Conservation (phyloP, 1,140 invertebrate species). For the Berghia stephanieae region DNA sequence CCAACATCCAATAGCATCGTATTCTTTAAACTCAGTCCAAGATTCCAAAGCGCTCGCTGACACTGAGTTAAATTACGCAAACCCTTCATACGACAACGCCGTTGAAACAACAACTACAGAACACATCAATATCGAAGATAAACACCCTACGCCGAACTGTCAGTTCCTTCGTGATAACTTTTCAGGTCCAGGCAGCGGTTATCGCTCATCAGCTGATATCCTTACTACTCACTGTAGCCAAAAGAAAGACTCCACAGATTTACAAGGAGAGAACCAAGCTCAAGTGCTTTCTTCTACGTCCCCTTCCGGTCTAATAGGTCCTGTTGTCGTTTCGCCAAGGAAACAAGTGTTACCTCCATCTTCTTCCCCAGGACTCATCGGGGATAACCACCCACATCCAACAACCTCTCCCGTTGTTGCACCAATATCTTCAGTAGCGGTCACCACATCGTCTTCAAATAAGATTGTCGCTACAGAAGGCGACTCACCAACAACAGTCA, state of each 20-base stretch:
- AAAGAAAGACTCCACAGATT: not conserved
- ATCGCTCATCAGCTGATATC: not conserved
- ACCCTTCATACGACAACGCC: not conserved
- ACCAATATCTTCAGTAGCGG: not conserved
- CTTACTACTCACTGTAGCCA: not conserved
- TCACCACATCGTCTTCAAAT: not conserved
- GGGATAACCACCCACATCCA: not conserved
- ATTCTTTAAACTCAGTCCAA: not conserved
- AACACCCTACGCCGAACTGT: not conserved
- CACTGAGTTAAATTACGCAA: not conserved
- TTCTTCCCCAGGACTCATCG: not conserved
- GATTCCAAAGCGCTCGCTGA: not conserved
- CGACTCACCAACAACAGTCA: conserved; percentile 1
- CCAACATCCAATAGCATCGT: too few relatives aligned
- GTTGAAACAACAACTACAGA: not conserved
- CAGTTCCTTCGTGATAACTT: conserved; percentile 1
- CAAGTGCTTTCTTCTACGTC: too few relatives aligned
- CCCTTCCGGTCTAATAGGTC: too few relatives aligned
- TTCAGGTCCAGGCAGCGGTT: not conserved
- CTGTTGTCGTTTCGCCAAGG: too few relatives aligned
- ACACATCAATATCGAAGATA: not conserved
- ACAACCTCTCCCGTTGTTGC: not conserved
- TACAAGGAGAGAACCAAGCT: not conserved
- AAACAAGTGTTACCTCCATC: too few relatives aligned
- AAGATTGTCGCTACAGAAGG: not conserved